A percentile compares a stretch with the other conserved stretches of the same genome.
phyloP scores from a whole-genome alignment of 1,140 invertebrate species.

The Zaprionus africanus region DNA sequence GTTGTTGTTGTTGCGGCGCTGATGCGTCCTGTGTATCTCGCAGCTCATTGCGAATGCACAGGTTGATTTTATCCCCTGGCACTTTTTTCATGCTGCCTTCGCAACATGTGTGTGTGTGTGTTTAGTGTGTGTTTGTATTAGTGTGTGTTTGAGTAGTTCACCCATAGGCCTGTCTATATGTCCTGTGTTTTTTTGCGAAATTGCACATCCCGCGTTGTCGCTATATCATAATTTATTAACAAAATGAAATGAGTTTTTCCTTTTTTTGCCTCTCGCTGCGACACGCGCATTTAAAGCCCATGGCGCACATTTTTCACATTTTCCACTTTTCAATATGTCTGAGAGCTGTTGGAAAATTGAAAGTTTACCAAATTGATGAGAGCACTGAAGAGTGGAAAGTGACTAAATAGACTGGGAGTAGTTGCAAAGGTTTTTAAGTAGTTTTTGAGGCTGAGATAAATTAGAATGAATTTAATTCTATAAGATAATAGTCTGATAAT shows the following conservation, averaged over 20 bases:
- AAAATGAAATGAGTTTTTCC: constrained; percentile 72
- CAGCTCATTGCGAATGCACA: constrained; percentile 83
- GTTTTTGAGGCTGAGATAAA: neutral
- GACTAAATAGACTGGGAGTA: neutral
- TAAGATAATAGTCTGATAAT: too few species aligned
- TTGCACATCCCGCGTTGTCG: constrained; percentile 67
- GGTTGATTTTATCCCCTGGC: constrained; percentile 80
- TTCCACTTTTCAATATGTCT: constrained; percentile 64
- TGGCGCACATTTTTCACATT: constrained; percentile 70
- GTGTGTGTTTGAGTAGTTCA: constrained; percentile 29
- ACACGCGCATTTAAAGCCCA: constrained; percentile 56
- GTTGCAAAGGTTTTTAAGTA: neutral
- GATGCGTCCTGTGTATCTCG: constrained; percentile 56
- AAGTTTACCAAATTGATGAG: constrained; percentile 32
- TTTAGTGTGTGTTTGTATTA: constrained; percentile 24
- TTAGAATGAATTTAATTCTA: too few species aligned
- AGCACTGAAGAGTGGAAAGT: neutral
- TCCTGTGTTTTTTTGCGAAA: constrained; percentile 54
- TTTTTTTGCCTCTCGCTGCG: constrained; percentile 22
- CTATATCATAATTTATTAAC: constrained; percentile 82
- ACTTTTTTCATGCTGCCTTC: constrained; percentile 68
- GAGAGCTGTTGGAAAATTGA: constrained; percentile 24
- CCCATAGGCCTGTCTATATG: constrained; percentile 43
- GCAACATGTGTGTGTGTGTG: constrained; percentile 38
- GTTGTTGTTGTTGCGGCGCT: constrained; percentile 26